Conservation (phyloP, 2,113 vertebrate species). For the Cephalopterus ornatus region DNA sequence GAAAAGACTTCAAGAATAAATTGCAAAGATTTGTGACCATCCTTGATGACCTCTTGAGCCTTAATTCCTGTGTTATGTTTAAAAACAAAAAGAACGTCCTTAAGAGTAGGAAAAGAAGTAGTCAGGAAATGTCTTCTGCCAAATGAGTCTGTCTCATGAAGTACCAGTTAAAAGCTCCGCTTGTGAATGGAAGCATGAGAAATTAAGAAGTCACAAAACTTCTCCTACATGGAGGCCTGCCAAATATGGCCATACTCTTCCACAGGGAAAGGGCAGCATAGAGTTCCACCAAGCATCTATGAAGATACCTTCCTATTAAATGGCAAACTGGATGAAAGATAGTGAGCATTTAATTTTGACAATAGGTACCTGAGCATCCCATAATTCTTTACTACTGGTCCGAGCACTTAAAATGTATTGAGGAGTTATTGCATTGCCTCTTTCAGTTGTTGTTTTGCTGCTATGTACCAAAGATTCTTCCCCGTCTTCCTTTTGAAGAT, state of each 20-base stretch:
- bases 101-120: not conserved
- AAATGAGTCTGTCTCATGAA: not conserved
- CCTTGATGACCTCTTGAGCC: not conserved
- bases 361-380: not conserved
- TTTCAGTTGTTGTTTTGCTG: not conserved
- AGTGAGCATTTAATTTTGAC: not conserved
- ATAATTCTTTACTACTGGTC: not conserved
- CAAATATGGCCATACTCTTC: not conserved
- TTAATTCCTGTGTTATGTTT: not conserved
- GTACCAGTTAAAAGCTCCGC: not conserved
- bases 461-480: not conserved
- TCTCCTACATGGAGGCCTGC: not conserved
- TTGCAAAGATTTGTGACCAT: not conserved
- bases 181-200: not conserved
- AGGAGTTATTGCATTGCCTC: not conserved
- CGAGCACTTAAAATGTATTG: not conserved
- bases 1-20: not conserved
- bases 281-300: not conserved
- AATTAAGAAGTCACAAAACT: not conserved
- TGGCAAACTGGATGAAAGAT: not conserved
- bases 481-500: not conserved
- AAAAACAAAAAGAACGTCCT: not conserved
- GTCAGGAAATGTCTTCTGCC: not conserved
- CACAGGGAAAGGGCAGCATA: not conserved
- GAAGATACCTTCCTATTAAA: not conserved